A percentile compares a stretch with the other conserved stretches of the same genome.
These are phyloP conservation scores for Odontamblyopus rebecca DNA, from an alignment of 2,797 vertebrate genomes.

Conservation along the genomic window DNA sequence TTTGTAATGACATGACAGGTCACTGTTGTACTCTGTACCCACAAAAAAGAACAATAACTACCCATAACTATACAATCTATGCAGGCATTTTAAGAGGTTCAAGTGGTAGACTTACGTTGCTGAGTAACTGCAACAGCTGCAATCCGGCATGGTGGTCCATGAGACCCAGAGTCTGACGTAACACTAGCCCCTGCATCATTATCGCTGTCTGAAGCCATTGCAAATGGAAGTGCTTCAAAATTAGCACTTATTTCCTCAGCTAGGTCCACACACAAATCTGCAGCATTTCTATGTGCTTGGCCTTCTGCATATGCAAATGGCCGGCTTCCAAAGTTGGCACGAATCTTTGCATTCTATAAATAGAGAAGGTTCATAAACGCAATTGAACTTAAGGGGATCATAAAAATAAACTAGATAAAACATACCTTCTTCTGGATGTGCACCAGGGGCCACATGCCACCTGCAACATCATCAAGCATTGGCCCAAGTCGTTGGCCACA, in stretches of 20 bases:
- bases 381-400: neutral
- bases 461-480: conserved; percentile 92
- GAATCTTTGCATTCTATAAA: conserved; percentile 93
- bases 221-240: conserved; percentile 97
- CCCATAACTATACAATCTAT: conserved; percentile 9
- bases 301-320: conserved; percentile 94
- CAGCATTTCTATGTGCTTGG: conserved; percentile 95
- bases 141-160: conserved; percentile 94
- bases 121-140: conserved; percentile 90
- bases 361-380: neutral
- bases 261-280: conserved; percentile 93
- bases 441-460: conserved; percentile 98
- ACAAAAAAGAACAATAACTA: conserved; percentile 21
- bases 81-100: neutral
- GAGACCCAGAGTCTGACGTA: conserved; percentile 92
- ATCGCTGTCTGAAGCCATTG: conserved; percentile 98
- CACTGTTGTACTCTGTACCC: conserved; percentile 92
- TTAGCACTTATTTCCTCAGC: conserved; percentile 98
- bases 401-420: neutral
- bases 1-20: conserved; percentile 93
- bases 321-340: conserved; percentile 93
- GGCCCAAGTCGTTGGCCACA: conserved; percentile 92
- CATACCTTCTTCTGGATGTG: conserved; percentile 98
- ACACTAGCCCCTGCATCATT: conserved; percentile 96
- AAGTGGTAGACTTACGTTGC: conserved; percentile 81